A percentile compares a stretch with the other conserved stretches of the same genome.
Evolutionary conservation across 2,113 vertebrate species (phyloP).

Genomic region (Pogona vitticeps): DNA sequence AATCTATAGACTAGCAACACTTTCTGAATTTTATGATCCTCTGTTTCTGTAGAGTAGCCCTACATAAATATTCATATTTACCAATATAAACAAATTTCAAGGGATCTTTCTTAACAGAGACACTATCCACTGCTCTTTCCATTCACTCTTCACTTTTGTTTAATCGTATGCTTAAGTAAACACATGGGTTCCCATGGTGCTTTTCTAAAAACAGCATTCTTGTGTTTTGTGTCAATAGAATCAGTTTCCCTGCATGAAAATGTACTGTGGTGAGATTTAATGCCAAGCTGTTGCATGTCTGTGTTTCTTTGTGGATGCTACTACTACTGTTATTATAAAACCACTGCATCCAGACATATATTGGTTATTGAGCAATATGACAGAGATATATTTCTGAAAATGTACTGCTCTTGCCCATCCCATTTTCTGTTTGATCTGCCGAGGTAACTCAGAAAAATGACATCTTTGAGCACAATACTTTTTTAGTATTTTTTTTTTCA

Average conservation of each 20-base stretch:
- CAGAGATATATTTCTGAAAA: neutral
- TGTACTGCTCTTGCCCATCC: neutral
- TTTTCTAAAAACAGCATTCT: neutral
- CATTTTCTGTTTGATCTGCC: neutral
- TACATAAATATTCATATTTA: neutral
- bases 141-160: neutral
- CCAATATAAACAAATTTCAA: neutral
- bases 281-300: neutral
- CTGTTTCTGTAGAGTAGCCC: neutral
- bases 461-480: neutral
- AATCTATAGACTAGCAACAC: too few relatives aligned
- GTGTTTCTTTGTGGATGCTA: neutral
- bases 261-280: neutral
- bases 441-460: neutral
- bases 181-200: rapidly evolving
- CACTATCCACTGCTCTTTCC: neutral
- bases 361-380: neutral
- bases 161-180: neutral
- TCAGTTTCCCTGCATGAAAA: neutral
- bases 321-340: neutral
- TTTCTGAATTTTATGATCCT: too few relatives aligned
- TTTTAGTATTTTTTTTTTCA: neutral
- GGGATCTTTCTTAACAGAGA: too few relatives aligned
- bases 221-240: neutral
- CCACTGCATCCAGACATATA: neutral